Percentiles rank a stretch among this genome's conserved stretches.
phyloP scores from a whole-genome alignment of 2,113 vertebrate species.

The Ceratotherium simum region DNA sequence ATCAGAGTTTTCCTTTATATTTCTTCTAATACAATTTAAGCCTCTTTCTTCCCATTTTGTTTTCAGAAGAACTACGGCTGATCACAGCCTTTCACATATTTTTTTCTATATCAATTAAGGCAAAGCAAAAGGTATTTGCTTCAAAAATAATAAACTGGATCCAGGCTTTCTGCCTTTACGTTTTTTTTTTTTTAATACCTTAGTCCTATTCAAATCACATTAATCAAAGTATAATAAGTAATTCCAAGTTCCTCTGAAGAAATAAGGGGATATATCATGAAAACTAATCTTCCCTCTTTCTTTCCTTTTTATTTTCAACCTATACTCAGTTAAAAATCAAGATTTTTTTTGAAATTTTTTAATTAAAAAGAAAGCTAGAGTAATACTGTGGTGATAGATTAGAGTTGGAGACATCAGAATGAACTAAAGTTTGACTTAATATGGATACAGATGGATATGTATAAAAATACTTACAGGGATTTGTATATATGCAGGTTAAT shows the following conservation, averaged over 20 bases:
- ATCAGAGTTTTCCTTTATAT: not conserved
- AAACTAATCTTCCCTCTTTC: not conserved
- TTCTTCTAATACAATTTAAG: conserved; percentile 51
- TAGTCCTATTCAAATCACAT: not conserved
- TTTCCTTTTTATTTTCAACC: not conserved
- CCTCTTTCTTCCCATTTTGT: conserved; percentile 44
- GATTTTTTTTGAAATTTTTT: not conserved
- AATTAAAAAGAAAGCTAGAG: not conserved
- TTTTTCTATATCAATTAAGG: not conserved
- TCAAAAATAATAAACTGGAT: not conserved
- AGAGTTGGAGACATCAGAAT: not conserved
- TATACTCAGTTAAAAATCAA: conserved; percentile 16
- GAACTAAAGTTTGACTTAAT: not conserved
- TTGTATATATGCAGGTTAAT: not conserved
- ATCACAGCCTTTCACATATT: not conserved
- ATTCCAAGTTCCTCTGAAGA: conserved; percentile 11
- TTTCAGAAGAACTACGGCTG: conserved; percentile 62
- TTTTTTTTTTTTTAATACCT: not conserved
- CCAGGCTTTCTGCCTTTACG: not conserved
- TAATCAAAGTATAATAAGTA: conserved; percentile 21
- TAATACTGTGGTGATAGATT: not conserved
- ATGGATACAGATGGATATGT: not conserved
- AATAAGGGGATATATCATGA: not conserved
- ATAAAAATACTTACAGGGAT: not conserved
- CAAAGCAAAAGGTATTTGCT: not conserved